Base-by-base conservation (phyloP, 2,888 invertebrate species). In the Nomada hirtipes region DNA sequence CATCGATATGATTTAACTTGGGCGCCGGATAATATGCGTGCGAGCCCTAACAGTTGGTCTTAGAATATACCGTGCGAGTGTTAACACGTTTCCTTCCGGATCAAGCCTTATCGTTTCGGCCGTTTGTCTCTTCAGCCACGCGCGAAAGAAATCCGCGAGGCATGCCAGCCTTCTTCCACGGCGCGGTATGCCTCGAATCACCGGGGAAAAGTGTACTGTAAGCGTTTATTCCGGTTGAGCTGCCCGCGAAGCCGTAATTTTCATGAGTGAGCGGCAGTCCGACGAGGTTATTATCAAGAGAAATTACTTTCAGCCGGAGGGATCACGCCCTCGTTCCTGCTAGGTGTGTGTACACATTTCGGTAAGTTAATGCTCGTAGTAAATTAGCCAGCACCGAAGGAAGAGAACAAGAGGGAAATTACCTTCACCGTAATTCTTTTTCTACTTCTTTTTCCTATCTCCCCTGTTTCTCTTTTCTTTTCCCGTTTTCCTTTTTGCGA, bases 211-310 rank as follows among this genome's bases (percentile, higher is more conserved):
- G 65, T 76, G 85, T 85, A 69, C 23, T 4, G 76, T 75, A 85
- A 85, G 85, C 86, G 72, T 85, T 87, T 83, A 87, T 86, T 86
- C 72, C 83, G 67, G 53, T 52, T 67, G 71, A 65, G 73, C 73
- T 59, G 68, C 18, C 63, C 61, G 59, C 61, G 64, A 55, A 36
- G 71, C 55, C 79, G 65, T 86, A 82, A 82, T 82, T 82, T 79
- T 74, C 85, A 59, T 29, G 59, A 69, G 59, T 50, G 61, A 67
- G 63, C 69, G 64, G 52, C 47, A 55, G 61, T 60, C 64, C 71
- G 70, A 63, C 80, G 78, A 65, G 78, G 79, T 85, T 86, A 79
- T 83, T 82, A 85, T 85, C 86, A 82, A 69, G 86, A 82, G 83
- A 83, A 81, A 86, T 86, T 81, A 76, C 69, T 69, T 77, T 82